These are phyloP conservation scores for Mormyrops boulengeri DNA, from an alignment of 2,797 vertebrate species.

Conservation along the genomic window DNA sequence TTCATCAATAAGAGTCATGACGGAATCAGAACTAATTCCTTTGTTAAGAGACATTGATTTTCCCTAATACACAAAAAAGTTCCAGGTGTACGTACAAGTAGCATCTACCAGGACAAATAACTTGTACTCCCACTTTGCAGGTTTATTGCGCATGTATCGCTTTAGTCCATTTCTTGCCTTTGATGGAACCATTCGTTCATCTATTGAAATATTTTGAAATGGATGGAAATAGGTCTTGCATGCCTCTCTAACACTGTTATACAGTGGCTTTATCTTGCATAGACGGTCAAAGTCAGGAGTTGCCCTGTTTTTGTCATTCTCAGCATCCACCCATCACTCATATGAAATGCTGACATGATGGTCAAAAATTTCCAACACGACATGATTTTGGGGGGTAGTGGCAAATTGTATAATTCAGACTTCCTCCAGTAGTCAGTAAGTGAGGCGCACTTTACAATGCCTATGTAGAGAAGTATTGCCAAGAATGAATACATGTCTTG, in stretches of 20 bases:
- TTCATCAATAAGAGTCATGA: neutral
- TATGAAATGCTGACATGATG: neutral
- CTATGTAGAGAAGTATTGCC: neutral
- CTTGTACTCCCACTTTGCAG: neutral
- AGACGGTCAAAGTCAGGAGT: neutral
- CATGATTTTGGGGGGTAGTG: neutral
- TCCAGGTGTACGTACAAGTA: neutral
- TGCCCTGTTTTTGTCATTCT: neutral
- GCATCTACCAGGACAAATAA: neutral
- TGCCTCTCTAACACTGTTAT: neutral
- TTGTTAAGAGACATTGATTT: neutral
- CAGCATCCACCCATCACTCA: neutral
- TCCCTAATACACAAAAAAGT: neutral
- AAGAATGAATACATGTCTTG: neutral
- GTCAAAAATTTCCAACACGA: neutral
- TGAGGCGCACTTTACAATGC: neutral
- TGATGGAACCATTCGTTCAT: neutral
- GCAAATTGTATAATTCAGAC: neutral
- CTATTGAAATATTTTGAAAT: neutral
- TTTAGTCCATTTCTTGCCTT: neutral
- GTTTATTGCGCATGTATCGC: neutral
- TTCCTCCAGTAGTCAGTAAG: neutral
- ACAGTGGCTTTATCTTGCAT: neutral
- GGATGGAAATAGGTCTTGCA: neutral
- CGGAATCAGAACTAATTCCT: neutral